phyloP scores from a whole-genome alignment of 1,140 invertebrate species.

The Pinna nobilis region DNA sequence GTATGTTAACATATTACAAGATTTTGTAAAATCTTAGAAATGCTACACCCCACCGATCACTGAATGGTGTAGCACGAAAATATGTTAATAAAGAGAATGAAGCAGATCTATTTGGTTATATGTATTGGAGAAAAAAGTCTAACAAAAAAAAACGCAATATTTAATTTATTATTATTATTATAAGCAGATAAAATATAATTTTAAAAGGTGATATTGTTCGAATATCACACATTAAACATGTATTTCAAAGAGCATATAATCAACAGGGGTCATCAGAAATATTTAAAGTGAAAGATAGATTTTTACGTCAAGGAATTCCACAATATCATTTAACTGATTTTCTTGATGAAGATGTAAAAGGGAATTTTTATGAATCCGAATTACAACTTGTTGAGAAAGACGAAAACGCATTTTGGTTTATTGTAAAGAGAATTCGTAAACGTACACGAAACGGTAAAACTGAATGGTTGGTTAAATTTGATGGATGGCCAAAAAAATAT shows the following conservation, averaged over 20 bases:
- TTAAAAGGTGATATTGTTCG: constrained; percentile 3
- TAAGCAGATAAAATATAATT: background rate
- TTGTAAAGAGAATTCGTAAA: constrained; percentile 22
- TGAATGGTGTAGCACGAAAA: constrained; percentile 23
- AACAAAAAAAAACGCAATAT: constrained; percentile 8
- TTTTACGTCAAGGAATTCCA: constrained; percentile 15
- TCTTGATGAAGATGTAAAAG: constrained; percentile 9
- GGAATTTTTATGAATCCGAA: constrained; percentile 32
- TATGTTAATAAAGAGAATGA: constrained; percentile 19
- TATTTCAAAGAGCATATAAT: constrained; percentile 6
- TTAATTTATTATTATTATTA: no score
- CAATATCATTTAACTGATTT: constrained; percentile 32
- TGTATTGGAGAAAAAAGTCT: constrained; percentile 8
- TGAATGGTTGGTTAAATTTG: constrained; percentile 8
- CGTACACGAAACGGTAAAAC: background rate
- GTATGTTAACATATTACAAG: constrained; percentile 6
- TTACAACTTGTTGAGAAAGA: constrained; percentile 24
- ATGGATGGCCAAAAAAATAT: constrained; percentile 18
- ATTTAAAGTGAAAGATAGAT: constrained; percentile 12
- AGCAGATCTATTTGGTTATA: constrained; percentile 16
- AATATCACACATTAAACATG: background rate
- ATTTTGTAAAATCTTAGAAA: constrained; percentile 3
- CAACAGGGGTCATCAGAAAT: constrained; percentile 10
- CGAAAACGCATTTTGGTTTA: constrained; percentile 25
- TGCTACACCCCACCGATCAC: constrained; percentile 9